Percentiles rank a stretch among this genome's conserved stretches.
These are phyloP conservation scores for Bambusicola thoracicus DNA, from an alignment of 2,113 vertebrate species.

Conservation along the genomic window DNA sequence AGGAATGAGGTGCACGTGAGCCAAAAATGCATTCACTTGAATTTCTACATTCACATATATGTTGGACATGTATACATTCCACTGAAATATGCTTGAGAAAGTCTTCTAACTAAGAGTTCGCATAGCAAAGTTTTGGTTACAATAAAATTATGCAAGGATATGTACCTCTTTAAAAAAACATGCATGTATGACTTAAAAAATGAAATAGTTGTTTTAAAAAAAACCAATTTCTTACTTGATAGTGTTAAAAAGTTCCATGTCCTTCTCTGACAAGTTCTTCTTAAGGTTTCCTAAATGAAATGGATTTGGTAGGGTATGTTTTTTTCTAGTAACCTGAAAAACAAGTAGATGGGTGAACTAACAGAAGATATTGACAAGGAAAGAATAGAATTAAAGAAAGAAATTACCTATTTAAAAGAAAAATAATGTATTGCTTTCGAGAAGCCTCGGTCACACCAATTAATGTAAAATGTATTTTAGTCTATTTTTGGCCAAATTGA, in stretches of 20 bases:
- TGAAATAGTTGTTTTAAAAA: background rate
- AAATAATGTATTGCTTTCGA: background rate
- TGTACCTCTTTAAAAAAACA: background rate
- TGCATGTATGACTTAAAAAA: background rate
- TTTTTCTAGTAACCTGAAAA: constrained; percentile 84
- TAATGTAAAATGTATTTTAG: background rate
- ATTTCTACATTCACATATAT: background rate
- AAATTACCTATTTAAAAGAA: background rate
- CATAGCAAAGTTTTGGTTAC: background rate
- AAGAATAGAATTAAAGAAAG: background rate
- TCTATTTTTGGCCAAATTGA: background rate
- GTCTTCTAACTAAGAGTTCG: background rate
- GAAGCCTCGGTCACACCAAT: background rate
- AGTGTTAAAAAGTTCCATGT: constrained; percentile 82
- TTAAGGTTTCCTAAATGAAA: constrained; percentile 88
- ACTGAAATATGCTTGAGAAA: background rate
- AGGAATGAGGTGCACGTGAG: background rate
- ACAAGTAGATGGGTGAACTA: background rate
- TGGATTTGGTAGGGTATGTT: constrained; percentile 84
- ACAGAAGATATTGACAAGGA: background rate
- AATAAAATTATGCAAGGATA: background rate
- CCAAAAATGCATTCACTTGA: background rate
- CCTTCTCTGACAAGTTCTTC: constrained; percentile 87
- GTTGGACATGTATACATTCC: background rate
- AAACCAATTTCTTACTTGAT: constrained; percentile 81